phyloP scores from a whole-genome alignment of 2,797 vertebrate genomes.

The Sternarchorhynchus goeldii region DNA sequence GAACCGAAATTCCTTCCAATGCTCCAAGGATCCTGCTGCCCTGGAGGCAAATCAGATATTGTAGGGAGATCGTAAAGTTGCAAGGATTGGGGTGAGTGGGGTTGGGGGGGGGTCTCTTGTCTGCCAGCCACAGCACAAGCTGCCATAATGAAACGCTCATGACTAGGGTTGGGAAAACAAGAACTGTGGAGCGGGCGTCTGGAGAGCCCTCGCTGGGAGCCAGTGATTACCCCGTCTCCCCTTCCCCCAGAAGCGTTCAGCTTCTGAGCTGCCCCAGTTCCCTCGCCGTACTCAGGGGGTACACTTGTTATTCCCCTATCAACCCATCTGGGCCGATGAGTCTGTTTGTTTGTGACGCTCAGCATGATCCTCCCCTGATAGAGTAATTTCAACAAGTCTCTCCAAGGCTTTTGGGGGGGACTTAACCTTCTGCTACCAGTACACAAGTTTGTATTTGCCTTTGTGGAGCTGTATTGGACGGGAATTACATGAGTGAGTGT shows the following conservation, averaged over 20 bases:
- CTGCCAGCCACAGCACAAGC: slow-evolving; percentile 58
- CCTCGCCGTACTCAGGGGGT: slow-evolving; percentile 35
- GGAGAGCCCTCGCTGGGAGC: slow-evolving; percentile 33
- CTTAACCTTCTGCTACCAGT: slow-evolving; percentile 36
- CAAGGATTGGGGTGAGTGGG: neutral
- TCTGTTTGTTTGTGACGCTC: slow-evolving; percentile 40
- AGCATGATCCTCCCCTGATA: slow-evolving; percentile 41
- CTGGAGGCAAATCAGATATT: slow-evolving; percentile 67
- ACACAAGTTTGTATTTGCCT: slow-evolving; percentile 37
- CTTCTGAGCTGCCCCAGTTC: slow-evolving; percentile 16
- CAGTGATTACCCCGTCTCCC: slow-evolving; percentile 30
- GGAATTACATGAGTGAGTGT: slow-evolving; percentile 29
- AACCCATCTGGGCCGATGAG: slow-evolving; percentile 40
- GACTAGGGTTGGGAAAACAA: slow-evolving; percentile 64
- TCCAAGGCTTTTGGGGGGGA: slow-evolving; percentile 22
- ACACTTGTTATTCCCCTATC: slow-evolving; percentile 31
- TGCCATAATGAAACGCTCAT: slow-evolving; percentile 68
- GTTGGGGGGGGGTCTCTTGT: too few species aligned
- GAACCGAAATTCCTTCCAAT: slow-evolving; percentile 68
- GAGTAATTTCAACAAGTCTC: slow-evolving; percentile 11
- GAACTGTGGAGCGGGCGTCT: slow-evolving; percentile 58
- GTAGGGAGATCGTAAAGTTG: slow-evolving; percentile 52
- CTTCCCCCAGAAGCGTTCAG: slow-evolving; percentile 1
- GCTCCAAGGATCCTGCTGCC: slow-evolving; percentile 60
- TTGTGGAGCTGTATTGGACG: slow-evolving; percentile 1